Evolutionary conservation across 2,797 vertebrate genomes (phyloP), one percentile per base, ranked within the genome.

Genomic region (Gymnothorax reevesii): DNA sequence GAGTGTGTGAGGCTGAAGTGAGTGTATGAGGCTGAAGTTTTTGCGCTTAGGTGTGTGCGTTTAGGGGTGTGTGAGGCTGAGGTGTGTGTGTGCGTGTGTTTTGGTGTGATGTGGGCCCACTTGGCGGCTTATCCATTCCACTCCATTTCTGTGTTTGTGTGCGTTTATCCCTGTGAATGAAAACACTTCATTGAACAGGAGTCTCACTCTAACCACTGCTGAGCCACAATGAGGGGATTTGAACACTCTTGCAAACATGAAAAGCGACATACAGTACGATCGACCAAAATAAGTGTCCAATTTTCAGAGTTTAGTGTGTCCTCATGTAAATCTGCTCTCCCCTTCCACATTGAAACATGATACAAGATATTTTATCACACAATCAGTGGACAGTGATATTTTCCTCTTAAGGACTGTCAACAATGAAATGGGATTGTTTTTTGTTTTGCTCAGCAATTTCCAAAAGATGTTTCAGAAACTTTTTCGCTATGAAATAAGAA

Each of bases 311-410:
- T 66, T 66, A 6, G 20, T n/a, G 22, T 66, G 8, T n/a, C 4
- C 62, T n/a, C n/a, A n/a, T 66, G 22, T n/a, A 66, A n/a, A 66
- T 66, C n/a, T 55, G 7, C 83, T 64, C 73, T 57, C 84, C 71
- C 4, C 73, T 66, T 75, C 54, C 62, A 1, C 10, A 9, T 27
- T 54, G 8, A 73, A 13, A 69, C 66, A 5, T n/a, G 66, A 69
- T 13, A 12, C 25, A 27, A 42, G 69, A 33, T 27, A 5, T 3
- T 10, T 33, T 73, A 73, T 15, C 27, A 15, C 33, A 4, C 25
- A 73, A 66, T n/a, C 22, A 66, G 20, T 7, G 62, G 7, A n/a
- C 62, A 66, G 1, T 66, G 62, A 6, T 7, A 20, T 22, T 66
- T 66, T 66, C 60, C 10, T 4, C 60, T 13, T 2, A 62, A 62